These are phyloP conservation scores for Aeoliscus strigatus DNA, from an alignment of 2,797 vertebrate genomes.

Conservation along the genomic window DNA sequence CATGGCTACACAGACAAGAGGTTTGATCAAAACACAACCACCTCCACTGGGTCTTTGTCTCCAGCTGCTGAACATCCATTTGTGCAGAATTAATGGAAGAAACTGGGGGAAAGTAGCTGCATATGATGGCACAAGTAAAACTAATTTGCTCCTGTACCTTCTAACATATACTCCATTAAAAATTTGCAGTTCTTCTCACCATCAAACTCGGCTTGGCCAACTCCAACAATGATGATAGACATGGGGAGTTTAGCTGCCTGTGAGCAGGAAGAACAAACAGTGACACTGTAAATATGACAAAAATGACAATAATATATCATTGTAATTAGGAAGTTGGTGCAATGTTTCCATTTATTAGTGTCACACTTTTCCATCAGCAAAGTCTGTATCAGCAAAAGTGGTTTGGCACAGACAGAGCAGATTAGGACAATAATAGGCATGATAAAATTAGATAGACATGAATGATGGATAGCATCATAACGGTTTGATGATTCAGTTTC, in stretches of 20 bases:
- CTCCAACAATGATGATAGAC: conserved; percentile 96
- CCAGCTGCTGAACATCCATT: too few relatives aligned
- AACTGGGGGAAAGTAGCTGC: too few relatives aligned
- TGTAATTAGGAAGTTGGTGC: too few relatives aligned
- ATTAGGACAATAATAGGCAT: conserved; percentile 10
- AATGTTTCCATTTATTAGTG: too few relatives aligned
- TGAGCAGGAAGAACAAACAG: conserved; percentile 42
- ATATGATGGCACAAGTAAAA: too few relatives aligned
- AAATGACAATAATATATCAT: too few relatives aligned
- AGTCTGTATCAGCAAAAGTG: conserved; percentile 10
- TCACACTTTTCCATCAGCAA: conserved; percentile 14
- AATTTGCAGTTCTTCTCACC: conserved; percentile 72
- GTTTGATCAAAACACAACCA: conserved; percentile 1
- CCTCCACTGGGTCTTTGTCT: too few relatives aligned
- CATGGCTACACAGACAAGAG: conserved; percentile 80
- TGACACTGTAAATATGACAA: too few relatives aligned
- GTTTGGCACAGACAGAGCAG: conserved; percentile 10
- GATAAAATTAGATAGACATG: too few relatives aligned
- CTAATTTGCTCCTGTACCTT: background rate
- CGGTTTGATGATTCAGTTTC: conserved; percentile 11
- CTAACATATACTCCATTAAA: too few relatives aligned
- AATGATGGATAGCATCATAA: conserved; percentile 3
- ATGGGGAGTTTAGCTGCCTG: conserved; percentile 94
- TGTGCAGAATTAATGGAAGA: too few relatives aligned
- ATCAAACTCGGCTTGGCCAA: conserved; percentile 94